Conservation (phyloP, 2,113 vertebrate species). For the Synchiropus splendidus region DNA sequence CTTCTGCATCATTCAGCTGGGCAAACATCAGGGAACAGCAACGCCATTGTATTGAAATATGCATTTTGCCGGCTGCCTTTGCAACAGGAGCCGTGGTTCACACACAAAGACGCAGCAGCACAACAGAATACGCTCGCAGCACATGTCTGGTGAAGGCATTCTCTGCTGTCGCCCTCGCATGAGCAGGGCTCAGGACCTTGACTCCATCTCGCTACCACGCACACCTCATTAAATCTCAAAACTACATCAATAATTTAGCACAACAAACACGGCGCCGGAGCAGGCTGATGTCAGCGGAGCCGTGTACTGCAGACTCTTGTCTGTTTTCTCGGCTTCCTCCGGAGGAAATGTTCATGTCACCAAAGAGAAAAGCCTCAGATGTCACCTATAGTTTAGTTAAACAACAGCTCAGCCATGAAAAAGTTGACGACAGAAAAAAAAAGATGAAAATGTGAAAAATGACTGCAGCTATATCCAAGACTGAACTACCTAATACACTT, state of each 20-base stretch:
- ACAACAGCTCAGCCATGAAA: no score
- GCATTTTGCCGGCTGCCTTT: slow-evolving; percentile 37
- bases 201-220: slow-evolving; percentile 28
- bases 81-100: no score
- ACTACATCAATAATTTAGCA: slow-evolving; percentile 59
- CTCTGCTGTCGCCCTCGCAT: slow-evolving; percentile 27
- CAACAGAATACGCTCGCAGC: slow-evolving; percentile 3
- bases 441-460: no score
- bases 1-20: slow-evolving; percentile 15
- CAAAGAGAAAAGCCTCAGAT: no score
- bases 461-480: no score
- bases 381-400: no score
- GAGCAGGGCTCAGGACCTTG: slow-evolving; percentile 38
- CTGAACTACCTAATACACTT: no score
- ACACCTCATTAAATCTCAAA: slow-evolving; percentile 58
- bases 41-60: slow-evolving; percentile 49
- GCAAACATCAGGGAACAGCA: slow-evolving; percentile 30
- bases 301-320: not conserved
- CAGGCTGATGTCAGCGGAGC: slow-evolving; percentile 12
- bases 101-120: slow-evolving; percentile 6
- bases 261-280: slow-evolving; percentile 30
- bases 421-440: no score
- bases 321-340: no score
- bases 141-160: slow-evolving; percentile 47
- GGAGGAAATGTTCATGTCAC: no score